Evolutionary conservation across 1,140 invertebrate species (phyloP).

Genomic region (Hypsibius dujardini): DNA sequence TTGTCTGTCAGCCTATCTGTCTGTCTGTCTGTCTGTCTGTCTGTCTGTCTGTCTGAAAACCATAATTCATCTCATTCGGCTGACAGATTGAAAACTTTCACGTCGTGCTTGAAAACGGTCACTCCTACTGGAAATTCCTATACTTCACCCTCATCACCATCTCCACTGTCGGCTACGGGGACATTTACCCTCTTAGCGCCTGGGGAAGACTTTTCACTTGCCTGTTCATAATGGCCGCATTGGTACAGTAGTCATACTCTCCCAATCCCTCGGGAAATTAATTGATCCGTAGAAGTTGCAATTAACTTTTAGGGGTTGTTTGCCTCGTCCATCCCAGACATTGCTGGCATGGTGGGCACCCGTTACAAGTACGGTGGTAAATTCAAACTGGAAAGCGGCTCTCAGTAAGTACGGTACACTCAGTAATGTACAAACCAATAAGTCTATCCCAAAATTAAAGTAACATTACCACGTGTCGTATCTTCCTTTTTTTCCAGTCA

Average conservation of each 20-base stretch:
- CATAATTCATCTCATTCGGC: too few relatives aligned
- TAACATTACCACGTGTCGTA: neutral
- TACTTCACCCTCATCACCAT: conserved; percentile 33
- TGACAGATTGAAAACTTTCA: neutral
- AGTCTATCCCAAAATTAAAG: neutral
- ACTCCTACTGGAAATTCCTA: conserved; percentile 21
- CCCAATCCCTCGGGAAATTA: too few relatives aligned
- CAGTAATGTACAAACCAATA: neutral
- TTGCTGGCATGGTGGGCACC: conserved; percentile 97
- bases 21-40: neutral
- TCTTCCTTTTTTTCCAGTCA: neutral
- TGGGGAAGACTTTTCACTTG: too few relatives aligned
- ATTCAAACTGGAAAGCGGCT: conserved; percentile 95
- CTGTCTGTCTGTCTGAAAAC: too few relatives aligned
- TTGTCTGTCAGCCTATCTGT: too few relatives aligned
- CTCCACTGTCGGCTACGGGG: conserved; percentile 33
- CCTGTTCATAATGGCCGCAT: too few relatives aligned
- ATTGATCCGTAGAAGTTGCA: too few relatives aligned
- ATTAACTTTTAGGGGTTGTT: conserved; percentile 73
- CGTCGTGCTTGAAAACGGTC: neutral
- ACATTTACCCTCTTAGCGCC: conserved; percentile 29
- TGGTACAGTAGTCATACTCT: too few relatives aligned
- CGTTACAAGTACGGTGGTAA: conserved; percentile 98
- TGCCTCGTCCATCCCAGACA: conserved; percentile 99
- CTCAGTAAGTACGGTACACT: conserved; percentile 2